Percentiles rank a stretch among this genome's conserved stretches.
These are phyloP conservation scores for Steinernema hermaphroditum DNA, from an alignment of 2,888 invertebrate species.

Conservation along the genomic window DNA sequence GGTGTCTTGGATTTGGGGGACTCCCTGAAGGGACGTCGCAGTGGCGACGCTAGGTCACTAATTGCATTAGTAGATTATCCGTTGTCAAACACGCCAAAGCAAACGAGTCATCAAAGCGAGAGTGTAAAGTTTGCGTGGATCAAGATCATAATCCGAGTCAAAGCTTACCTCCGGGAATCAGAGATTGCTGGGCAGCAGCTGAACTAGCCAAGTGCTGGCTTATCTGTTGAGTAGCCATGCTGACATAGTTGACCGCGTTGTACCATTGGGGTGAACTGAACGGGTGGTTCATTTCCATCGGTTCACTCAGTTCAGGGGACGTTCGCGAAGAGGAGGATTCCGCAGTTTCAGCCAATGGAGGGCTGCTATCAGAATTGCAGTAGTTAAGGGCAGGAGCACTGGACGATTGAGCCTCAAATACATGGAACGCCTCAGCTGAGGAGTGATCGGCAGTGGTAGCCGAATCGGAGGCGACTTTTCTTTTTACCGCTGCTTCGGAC, in stretches of 20 bases:
- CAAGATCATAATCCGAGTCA: background rate
- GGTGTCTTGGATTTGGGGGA: no score
- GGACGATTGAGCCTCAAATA: background rate
- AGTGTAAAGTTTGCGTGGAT: conserved; percentile 24
- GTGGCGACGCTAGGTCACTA: conserved; percentile 4
- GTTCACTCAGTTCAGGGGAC: background rate
- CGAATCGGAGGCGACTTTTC: no score
- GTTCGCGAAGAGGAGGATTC: conserved; percentile 6
- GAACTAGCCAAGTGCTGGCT: conserved; percentile 10
- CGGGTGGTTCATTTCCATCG: conserved; percentile 13
- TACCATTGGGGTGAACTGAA: conserved; percentile 32
- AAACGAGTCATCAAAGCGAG: background rate
- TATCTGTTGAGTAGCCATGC: conserved; percentile 35
- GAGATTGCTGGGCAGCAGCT: background rate
- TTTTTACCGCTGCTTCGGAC: no score
- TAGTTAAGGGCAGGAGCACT: no score
- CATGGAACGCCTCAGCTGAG: background rate
- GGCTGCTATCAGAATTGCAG: background rate
- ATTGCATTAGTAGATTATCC: conserved; percentile 29
- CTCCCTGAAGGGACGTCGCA: background rate
- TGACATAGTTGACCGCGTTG: conserved; percentile 35
- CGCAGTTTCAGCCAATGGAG: background rate
- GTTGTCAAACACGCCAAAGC: conserved; percentile 18
- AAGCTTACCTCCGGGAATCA: background rate
- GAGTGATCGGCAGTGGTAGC: background rate